Base-by-base conservation (phyloP, 1,140 invertebrate genomes). In the Trissolcus basalis region DNA sequence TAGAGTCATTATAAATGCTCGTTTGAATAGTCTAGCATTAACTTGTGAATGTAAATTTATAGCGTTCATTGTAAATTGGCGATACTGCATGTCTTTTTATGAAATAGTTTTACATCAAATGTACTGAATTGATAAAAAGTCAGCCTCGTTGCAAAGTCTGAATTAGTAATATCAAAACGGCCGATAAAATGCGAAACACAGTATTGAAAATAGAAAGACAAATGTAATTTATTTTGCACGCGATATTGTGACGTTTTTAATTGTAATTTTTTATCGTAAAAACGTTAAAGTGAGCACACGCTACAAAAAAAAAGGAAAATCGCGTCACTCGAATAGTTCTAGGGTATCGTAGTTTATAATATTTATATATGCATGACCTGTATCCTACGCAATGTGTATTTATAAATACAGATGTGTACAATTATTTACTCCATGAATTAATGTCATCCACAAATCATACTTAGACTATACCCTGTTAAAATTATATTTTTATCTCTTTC, bases 211-310 rank as follows among this genome's bases (percentile, higher is more conserved):
- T 19, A 50, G 43, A 48, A 44, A 16, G 41, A 55, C 13, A 82
- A 84, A 80, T 85, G 79, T 85, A 86, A 87, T 87, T 87, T 87
- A 88, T 88, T 87, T 87, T 86, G 61, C 71, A 80, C 76, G 79
- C 58, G 64, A 81, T 82, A 81, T 79, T 79, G 77, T 70, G 74
- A 82, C 69, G 75, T 71, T 70, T n/a, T 69, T 83, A 80, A 73
- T 81, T 65, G 71, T 83, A 83, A 82, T 73, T 79, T 83, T 80
- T 78, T 79, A 80, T 78, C 73, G 54, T 80, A 76, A 82, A 27
- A 27, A 27, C 60, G 56, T 79, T 80, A 65, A 70, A 69, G 39
- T 11, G 68, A 77, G 59, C 72, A 69, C 58, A 15, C 43, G 77
- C 67, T 67, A 41, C 56, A 27, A 1, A 27, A 27, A 27, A 27